phyloP scores from a whole-genome alignment of 2,113 vertebrate genomes.

The Corvus moneduloides region DNA sequence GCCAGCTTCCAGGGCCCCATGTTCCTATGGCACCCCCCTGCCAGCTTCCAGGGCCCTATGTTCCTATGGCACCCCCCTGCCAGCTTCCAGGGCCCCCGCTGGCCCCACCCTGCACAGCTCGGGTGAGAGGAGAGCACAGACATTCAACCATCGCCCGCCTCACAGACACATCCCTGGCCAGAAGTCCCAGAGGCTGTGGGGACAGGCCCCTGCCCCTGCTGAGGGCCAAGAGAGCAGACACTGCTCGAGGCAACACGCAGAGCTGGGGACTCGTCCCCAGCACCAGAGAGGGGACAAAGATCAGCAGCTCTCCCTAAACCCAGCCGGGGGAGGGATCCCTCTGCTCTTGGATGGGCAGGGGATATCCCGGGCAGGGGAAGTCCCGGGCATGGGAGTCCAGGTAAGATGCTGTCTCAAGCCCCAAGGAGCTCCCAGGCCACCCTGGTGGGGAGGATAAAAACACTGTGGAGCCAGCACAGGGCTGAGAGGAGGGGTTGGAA shows the following conservation, averaged over 20 bases:
- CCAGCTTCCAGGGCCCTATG: neutral
- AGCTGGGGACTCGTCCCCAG: neutral
- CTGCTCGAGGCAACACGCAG: accelerated
- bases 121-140: accelerated
- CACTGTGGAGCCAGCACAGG: accelerated
- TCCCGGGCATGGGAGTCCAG: accelerated
- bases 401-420: no score
- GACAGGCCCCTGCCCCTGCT: neutral
- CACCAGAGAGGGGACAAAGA: neutral
- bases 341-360: accelerated
- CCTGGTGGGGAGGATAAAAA: accelerated
- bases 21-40: neutral
- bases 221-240: neutral
- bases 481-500: neutral
- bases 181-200: neutral
- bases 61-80: neutral
- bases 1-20: neutral
- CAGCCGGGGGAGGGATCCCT: neutral
- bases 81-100: neutral
- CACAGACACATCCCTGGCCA: neutral
- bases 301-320: neutral
- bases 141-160: neutral
- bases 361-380: accelerated
- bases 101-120: accelerated
- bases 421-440: neutral